Conservation (phyloP, 1,140 invertebrate genomes). For the Coelopa frigida region DNA sequence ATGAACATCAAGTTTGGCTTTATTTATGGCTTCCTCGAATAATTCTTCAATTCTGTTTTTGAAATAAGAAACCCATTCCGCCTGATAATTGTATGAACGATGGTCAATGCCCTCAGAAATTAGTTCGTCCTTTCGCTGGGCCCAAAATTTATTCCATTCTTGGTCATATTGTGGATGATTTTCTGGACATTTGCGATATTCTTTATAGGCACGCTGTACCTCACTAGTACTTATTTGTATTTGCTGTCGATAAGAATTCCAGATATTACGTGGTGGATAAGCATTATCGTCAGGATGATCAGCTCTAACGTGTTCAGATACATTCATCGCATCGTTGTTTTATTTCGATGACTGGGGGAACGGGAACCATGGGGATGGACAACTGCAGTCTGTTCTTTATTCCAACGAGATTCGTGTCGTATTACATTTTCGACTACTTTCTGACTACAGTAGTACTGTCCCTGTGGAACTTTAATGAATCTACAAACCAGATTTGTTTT, state of each 20-base stretch:
- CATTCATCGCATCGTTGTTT: no score
- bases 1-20: constrained; percentile 25
- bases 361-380: no score
- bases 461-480: no score
- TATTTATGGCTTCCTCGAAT: constrained; percentile 47
- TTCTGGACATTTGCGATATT: constrained; percentile 55
- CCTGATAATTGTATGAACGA: constrained; percentile 66
- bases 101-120: constrained; percentile 56
- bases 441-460: no score
- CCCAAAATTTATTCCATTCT: constrained; percentile 77
- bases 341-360: no score
- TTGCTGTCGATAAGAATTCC: constrained; percentile 6
- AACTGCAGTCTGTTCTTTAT: no score
- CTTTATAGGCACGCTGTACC: constrained; percentile 7
- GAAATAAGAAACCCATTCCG: constrained; percentile 75
- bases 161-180: constrained; percentile 72
- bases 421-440: no score
- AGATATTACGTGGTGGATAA: constrained; percentile 2
- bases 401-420: no score
- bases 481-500: constrained; percentile 1
- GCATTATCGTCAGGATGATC: no score
- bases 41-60: constrained; percentile 65
- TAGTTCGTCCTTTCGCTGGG: constrained; percentile 7
- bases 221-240: constrained; percentile 2
- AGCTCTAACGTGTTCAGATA: no score